Base-by-base conservation (phyloP, 2,888 invertebrate genomes). In the Diploptera punctata region DNA sequence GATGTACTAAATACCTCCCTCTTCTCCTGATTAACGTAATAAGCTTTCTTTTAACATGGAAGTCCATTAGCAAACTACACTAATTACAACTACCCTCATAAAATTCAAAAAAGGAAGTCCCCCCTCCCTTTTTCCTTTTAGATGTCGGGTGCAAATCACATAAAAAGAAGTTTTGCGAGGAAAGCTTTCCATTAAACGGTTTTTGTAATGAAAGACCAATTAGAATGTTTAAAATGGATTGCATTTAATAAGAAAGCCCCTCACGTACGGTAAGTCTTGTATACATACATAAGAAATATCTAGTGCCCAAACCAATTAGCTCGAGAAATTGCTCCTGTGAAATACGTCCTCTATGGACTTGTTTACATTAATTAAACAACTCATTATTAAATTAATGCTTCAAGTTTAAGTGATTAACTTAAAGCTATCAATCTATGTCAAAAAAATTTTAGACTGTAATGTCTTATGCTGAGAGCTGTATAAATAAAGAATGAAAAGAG, bases 181-280 rank as follows among this genome's bases (percentile, higher is more conserved):
- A n/a, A n/a, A n/a, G n/a, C n/a, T 65, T 52, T 38, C 43, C 24
- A 61, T 68, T 62, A 65, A 52, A 65, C 19, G 57, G 31, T 29
- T 57, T n/a, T 57, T 57, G 57, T 29, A n/a, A 57, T 57, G 29
- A 13, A 16, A 29, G 31, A 18, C n/a, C 29, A 57, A 57, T 57
- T 57, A 57, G 57, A 26, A 29, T 57, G n/a, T n/a, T 31, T 57
- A 57, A 57, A 57, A 29, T 29, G 57, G 31, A 29, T 29, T n/a
- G 29, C 29, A n/a, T 57, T 57, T 2, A 29, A 29, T 29, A 57
- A n/a, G 18, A 16, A n/a, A 13, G n/a, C 31, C 29, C 4, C 9
- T 26, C 29, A 1, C 29, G 26, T 57, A 57, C n/a, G 21, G 29
- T 18, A 52, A 52, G 52, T 24, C 52, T 24, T 24, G 52, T 52